Evolutionary conservation across 2,797 vertebrate species (phyloP), one percentile per base, ranked within the genome.

Genomic region (Sternarchorhynchus goeldii): DNA sequence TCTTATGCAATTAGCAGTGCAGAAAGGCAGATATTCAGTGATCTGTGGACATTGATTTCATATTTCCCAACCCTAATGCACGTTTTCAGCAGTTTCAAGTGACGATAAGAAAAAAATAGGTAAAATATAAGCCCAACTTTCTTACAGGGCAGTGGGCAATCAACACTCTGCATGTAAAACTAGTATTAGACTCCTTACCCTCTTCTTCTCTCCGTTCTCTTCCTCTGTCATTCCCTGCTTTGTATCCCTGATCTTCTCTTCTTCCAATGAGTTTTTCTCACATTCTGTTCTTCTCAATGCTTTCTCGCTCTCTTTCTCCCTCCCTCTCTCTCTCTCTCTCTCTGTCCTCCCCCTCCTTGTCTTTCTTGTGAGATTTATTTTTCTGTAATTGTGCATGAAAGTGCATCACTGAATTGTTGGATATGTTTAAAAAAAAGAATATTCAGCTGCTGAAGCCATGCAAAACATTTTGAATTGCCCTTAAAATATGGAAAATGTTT

Each of bases 381-480:
- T 96, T 97, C 96, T 89, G 95, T 96, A 95, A 96, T 94, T 94
- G 95, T 98, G 97, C 97, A 99, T 99, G 97, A 96, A 94, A 95
- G 95, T 95, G 91, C 95, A 98, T 98, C 97, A 97, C 95, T 96
- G 94, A 97, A 95, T 94, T 95, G 97, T 97, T 97, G 96, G 94
- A 94, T 94, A 96, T 98, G 96, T 98, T 95, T 95, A 96, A 91
- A 85, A 83, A 93, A 92, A 90, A 88, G 85, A 96, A 96, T 97
- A 96, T 95, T 98, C 95, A 98, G 96, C 96, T 98, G 97, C 98
- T 97, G 97, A 98, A 98, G 97, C 95, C 96, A 99, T 99, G 97
- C 97, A 97, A 98, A 98, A 97, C 96, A 95, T 98, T 99, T 99
- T 98, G 96, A 99, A 99, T 98, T 98, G 97, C 96, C 97, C 97